Evolutionary conservation across 2,888 invertebrate species (phyloP), one percentile per base, ranked within the genome.

Genomic region (Catocala nupta): DNA sequence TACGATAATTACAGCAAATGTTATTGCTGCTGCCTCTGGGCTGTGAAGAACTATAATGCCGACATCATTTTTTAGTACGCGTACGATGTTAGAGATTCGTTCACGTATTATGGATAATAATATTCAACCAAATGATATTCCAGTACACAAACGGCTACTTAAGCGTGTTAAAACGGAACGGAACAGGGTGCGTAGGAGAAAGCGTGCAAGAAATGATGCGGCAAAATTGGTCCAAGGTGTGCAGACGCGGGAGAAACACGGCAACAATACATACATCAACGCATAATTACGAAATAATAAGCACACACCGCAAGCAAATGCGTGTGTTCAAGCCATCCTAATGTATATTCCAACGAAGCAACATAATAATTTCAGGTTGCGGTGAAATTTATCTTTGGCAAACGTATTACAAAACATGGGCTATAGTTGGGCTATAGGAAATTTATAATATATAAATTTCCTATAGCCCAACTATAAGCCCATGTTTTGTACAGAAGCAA

Each of bases 181-280:
- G 70, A 77, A 76, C 72, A 78, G 71, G 77, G 76, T 73, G 72
- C 50, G 59, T 66, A 74, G 69, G 78, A 78, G 83, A 86, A 85
- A 86, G 85, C 81, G 77, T 71, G 77, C 71, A 83, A 81, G 81
- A 83, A 85, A 82, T 85, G 83, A 85, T 85, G 82, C 82, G 79
- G 71, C 70, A 74, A 77, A 82, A 82, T 74, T 63, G 60, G 71
- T 72, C 63, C 66, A 55, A 73, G 67, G 70, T 68, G 70, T 68
- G 63, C 63, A 54, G 63, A 73, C 63, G 54, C 57, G 49, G 53
- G 67, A 70, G 65, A 72, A 77, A 77, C 73, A 75, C 68, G 75
- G 68, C 65, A 80, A 74, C 74, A 77, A 63, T 73, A 77, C 77
- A 63, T 73, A 77, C 77, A 81, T 78, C 71, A 77, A 77, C 72